Evolutionary conservation across 2,888 invertebrate species (phyloP).

Genomic region (Polia nebulosa): DNA sequence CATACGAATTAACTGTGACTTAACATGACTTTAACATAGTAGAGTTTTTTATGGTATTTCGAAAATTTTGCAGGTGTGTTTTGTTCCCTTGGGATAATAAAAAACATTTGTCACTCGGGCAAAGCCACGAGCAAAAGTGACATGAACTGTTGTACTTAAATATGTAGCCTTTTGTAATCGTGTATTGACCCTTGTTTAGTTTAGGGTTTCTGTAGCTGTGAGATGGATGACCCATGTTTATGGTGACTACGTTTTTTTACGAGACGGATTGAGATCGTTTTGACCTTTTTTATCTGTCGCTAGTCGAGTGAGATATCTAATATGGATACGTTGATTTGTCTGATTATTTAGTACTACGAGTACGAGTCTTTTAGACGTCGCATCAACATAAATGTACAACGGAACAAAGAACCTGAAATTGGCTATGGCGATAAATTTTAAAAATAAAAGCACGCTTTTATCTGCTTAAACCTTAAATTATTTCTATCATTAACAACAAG

Average conservation of each 20-base stretch:
- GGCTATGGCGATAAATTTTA: too few species aligned
- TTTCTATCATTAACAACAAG: too few species aligned
- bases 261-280: background rate
- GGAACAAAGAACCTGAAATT: too few species aligned
- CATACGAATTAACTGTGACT: too few species aligned
- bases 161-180: constrained; percentile 1
- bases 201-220: background rate
- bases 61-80: too few species aligned
- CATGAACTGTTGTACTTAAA: background rate
- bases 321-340: too few species aligned
- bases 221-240: constrained; percentile 28
- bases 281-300: constrained; percentile 1
- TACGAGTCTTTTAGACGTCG: too few species aligned
- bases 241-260: constrained; percentile 4
- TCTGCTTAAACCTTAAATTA: background rate
- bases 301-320: background rate
- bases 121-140: background rate
- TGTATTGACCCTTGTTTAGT: constrained; percentile 32
- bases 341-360: too few species aligned
- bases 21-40: too few species aligned
- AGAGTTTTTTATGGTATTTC: too few species aligned
- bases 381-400: too few species aligned
- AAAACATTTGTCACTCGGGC: background rate
- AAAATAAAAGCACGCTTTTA: too few species aligned
- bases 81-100: background rate